Evolutionary conservation across 2,113 vertebrate species (phyloP), one percentile per base, ranked within the genome.

Genomic region (Gallinago undulata): DNA sequence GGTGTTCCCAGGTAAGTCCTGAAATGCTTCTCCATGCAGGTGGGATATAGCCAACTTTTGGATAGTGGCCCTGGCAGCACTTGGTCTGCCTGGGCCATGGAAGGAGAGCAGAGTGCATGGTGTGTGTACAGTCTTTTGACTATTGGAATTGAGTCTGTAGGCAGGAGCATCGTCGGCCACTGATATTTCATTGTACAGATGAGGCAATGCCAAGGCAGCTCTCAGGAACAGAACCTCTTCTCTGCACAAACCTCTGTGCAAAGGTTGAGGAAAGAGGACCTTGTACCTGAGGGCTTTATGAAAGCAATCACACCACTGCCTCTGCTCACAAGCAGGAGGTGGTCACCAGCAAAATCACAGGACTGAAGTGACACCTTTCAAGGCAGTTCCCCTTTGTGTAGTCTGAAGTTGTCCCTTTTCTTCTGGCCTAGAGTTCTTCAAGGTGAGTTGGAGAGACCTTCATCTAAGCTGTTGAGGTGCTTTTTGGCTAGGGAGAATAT

Each of bases 1-100:
- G 99, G 98, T 83, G 99, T 99, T 84, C 99, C 99, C 94, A 99
- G 99, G 99, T 99, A 98, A 99, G 99, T 98, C 17, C 76, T 69
- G 51, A 86, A n/a, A 13, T 0, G 1, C 50, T 39, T 63, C 41
- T 48, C 43, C 43, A 2, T 1, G 0, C 70, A 57, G 33, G n/a
- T 87, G 84, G 74, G 86, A 12, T 27, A 1, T 28, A 33, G 30
- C 43, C 22, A 16, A 4, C 5, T 74, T 84, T 74, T 10, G 79
- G 43, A 39, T 47, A 37, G n/a, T 8, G 19, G 33, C 45, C 55
- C 10, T 25, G 63, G 25, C 51, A 43, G 37, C 28, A 4, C 37
- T 78, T 75, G 16, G 56, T 48, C 78, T 88, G 60, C 43, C 69
- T 48, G 60, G 75, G 62, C 62, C 8, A 0, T 10, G 64, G 73